These are phyloP conservation scores for Sebastolobus altivelis DNA, from an alignment of 2,797 vertebrate species.

Conservation along the genomic window DNA sequence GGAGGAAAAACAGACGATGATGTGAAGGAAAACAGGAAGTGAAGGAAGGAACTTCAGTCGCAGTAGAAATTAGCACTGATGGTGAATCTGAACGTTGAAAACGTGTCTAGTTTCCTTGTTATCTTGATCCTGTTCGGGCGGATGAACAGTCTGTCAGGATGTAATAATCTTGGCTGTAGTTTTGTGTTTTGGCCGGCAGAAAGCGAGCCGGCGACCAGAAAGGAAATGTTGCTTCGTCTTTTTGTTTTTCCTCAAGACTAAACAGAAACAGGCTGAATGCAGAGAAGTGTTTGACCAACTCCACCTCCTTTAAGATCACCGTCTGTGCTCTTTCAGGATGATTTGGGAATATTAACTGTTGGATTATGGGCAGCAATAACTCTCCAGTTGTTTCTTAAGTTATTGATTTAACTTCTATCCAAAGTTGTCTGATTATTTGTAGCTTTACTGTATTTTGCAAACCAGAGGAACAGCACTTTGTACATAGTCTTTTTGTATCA, in stretches of 20 bases:
- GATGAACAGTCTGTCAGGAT: not conserved
- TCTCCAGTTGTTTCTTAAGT: conserved; percentile 6
- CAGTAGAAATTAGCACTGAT: not conserved
- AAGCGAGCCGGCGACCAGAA: not conserved
- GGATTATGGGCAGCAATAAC: not conserved
- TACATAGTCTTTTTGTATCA: conserved; percentile 50
- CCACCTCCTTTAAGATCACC: not conserved
- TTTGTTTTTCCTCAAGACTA: conserved; percentile 64
- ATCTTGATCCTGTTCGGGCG: not conserved
- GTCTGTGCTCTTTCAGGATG: not conserved
- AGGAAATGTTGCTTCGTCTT: conserved; percentile 58
- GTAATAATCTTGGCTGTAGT: not conserved
- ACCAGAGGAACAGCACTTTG: conserved; percentile 60
- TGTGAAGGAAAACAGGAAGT: conserved; percentile 28
- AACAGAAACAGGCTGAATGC: conserved; percentile 49
- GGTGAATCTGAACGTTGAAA: not conserved
- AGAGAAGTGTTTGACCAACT: too few relatives aligned
- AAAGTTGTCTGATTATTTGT: not conserved
- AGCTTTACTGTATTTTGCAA: conserved; percentile 1
- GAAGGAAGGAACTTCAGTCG: not conserved
- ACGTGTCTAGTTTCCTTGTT: not conserved
- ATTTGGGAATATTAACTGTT: not conserved
- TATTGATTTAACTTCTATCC: conserved; percentile 11
- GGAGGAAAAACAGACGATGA: not conserved
- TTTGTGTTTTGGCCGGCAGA: not conserved